Percentiles rank a stretch among this genome's conserved stretches.
Conservation (phyloP, 2,888 invertebrate genomes). For the Holacanthella duospinosa region DNA sequence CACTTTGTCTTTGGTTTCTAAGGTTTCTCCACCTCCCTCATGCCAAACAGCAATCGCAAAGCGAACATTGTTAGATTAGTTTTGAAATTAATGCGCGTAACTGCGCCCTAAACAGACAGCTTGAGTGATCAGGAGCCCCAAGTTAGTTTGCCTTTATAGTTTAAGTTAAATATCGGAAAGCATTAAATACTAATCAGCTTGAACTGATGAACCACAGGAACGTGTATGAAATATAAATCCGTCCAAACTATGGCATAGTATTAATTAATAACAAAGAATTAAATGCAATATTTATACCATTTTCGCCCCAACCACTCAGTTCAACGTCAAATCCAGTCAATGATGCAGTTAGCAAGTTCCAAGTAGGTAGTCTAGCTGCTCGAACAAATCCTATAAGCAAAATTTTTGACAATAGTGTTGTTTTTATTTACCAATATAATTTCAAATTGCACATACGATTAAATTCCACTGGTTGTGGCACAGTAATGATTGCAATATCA, state of each 20-base stretch:
- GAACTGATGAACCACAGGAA: neutral
- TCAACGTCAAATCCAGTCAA: constrained; percentile 7
- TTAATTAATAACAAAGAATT: neutral
- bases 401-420: neutral
- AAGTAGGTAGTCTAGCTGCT: constrained; percentile 11
- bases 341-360: neutral
- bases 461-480: constrained; percentile 7
- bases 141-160: too few relatives aligned
- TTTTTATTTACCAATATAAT: neutral
- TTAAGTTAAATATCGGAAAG: too few relatives aligned
- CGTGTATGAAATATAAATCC: neutral
- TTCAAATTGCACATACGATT: neutral
- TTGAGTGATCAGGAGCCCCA: too few relatives aligned
- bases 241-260: neutral
- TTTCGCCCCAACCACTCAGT: constrained; percentile 11
- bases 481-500: constrained; percentile 12
- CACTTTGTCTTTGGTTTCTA: too few relatives aligned
- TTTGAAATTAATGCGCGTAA: too few relatives aligned
- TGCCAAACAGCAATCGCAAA: too few relatives aligned
- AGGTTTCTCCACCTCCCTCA: too few relatives aligned
- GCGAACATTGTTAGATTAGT: too few relatives aligned
- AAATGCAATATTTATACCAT: neutral
- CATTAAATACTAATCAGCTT: too few relatives aligned
- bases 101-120: too few relatives aligned
- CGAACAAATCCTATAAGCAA: constrained; percentile 11